A percentile compares a stretch with the other conserved stretches of the same genome.
Conservation (phyloP, 2,113 vertebrate species). For the Podiceps cristatus region DNA sequence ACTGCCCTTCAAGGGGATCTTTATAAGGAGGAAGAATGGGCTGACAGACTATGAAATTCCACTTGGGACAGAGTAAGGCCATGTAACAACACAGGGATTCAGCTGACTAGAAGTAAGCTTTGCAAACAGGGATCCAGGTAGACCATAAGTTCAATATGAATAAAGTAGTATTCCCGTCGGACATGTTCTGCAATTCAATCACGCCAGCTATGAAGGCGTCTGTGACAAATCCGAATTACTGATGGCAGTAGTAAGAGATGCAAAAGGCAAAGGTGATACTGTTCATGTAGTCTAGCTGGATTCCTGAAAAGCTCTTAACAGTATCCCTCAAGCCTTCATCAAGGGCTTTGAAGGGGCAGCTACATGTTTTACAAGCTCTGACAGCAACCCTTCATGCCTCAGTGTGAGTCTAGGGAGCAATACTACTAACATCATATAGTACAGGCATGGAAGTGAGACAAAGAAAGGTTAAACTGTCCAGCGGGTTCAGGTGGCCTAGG, state of each 20-base stretch:
- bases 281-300: background rate
- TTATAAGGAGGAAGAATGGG: background rate
- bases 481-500: background rate
- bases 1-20: background rate
- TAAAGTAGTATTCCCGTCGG: background rate
- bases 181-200: background rate
- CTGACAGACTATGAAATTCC: background rate
- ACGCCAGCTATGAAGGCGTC: background rate
- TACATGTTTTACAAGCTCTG: background rate
- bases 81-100: background rate
- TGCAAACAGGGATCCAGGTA: background rate
- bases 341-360: background rate
- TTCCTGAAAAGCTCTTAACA: background rate
- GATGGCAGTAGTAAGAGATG: background rate
- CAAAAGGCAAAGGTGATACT: background rate
- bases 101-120: background rate
- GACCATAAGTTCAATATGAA: background rate
- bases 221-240: background rate
- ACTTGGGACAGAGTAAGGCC: background rate
- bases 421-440: rapidly evolving
- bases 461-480: background rate
- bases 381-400: background rate
- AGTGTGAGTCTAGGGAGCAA: background rate
- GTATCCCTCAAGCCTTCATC: background rate
- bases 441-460: background rate